Conservation (phyloP, 2,797 vertebrate species). For the Passerculus sandwichensis region DNA sequence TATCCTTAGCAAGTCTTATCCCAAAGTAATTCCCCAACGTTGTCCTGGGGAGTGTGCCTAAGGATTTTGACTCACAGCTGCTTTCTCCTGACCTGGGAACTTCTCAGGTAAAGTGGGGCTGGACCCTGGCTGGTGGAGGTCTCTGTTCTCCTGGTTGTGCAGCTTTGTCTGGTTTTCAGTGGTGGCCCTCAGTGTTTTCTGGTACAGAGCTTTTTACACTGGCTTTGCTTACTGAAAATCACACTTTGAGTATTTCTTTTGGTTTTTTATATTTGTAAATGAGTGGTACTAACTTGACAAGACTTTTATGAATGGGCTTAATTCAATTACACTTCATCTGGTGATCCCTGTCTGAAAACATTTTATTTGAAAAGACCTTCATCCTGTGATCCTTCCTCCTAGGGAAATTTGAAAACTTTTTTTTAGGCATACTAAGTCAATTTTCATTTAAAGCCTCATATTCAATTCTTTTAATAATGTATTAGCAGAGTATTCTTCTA, state of each 20-base stretch:
- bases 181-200: neutral
- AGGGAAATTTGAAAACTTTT: neutral
- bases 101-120: neutral
- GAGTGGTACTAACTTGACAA: neutral
- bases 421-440: neutral
- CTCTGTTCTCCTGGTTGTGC: neutral
- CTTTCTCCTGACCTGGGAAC: fast-evolving
- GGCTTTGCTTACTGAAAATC: neutral
- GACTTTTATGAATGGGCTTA: neutral
- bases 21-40: fast-evolving
- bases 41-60: fast-evolving
- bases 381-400: neutral
- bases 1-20: fast-evolving
- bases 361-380: neutral
- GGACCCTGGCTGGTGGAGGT: neutral
- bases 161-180: neutral
- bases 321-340: neutral
- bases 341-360: neutral
- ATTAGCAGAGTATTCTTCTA: neutral
- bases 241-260: neutral
- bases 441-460: neutral
- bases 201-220: neutral
- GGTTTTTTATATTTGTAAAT: fast-evolving
- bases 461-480: neutral
- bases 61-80: neutral